A percentile compares a stretch with the other conserved stretches of the same genome.
Conservation (phyloP, 2,113 vertebrate species). For the Athene cunicularia region DNA sequence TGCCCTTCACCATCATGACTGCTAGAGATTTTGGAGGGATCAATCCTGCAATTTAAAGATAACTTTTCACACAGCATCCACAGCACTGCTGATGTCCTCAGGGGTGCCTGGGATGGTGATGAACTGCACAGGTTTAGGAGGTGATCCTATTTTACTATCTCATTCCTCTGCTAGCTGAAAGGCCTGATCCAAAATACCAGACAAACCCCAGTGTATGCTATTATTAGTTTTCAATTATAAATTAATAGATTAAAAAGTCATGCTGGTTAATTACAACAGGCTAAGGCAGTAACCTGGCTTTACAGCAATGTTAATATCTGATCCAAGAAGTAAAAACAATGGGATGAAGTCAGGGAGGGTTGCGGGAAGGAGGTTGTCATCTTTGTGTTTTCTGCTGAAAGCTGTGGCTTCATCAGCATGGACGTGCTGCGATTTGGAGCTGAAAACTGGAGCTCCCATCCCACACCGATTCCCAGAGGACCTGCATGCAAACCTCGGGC, state of each 20-base stretch:
- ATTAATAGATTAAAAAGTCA: background rate
- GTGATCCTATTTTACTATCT: background rate
- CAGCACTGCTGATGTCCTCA: background rate
- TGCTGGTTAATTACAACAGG: background rate
- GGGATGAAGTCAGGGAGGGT: background rate
- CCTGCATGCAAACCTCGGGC: background rate
- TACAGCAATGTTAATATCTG: background rate
- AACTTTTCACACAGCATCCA: background rate
- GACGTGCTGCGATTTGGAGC: rapidly evolving
- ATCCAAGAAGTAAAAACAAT: background rate
- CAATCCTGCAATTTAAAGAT: background rate
- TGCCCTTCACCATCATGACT: rapidly evolving
- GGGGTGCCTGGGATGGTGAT: background rate
- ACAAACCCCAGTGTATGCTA: background rate
- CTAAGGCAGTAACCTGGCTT: background rate
- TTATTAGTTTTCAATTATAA: background rate
- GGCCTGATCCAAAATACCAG: background rate
- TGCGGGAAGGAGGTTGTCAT: background rate
- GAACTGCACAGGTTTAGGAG: background rate
- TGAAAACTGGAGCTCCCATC: background rate
- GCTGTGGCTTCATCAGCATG: rapidly evolving
- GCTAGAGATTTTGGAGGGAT: background rate
- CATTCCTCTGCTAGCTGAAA: background rate
- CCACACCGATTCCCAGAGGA: background rate
- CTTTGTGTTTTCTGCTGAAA: background rate